Base-by-base conservation (phyloP, 2,888 invertebrate genomes). In the Empis stercorea region DNA sequence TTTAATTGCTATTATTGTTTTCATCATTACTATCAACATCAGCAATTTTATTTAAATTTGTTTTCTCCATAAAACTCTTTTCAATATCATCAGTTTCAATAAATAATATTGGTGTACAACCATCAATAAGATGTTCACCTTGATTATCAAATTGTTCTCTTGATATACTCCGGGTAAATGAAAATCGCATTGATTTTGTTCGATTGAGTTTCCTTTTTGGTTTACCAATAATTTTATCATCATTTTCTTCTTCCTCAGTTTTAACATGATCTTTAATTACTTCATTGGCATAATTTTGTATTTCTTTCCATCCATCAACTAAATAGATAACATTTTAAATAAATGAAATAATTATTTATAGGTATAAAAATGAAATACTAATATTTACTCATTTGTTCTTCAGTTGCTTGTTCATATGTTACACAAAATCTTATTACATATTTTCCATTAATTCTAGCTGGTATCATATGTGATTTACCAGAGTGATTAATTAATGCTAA, bases 401-500 rank as follows among this genome's bases (percentile, higher is more conserved):
- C 82, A 1, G 69, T 76, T 4, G 89, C 86, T 56, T 84, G 75
- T 63, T 91, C 87, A 16, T 83, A 76, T 39, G 83, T 82, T 0
- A 92, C 82, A 61, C 87, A 87, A 70, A 92, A 91, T 47, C 87
- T 70, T 48, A 84, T 76, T 32, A 83, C 78, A 62, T 84, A 88
- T 63, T 81, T 78, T 44, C 81, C 81, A 64, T 78, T 80, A 2
- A 87, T 76, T 56, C 82, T 76, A 0, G 87, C 81, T 1, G 87
- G 87, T 40, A 87, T 87, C 87, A 92, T 87, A 66, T 89, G 88
- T 45, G 91, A 73, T 59, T 81, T 80, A 1, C 88, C 87, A 0
- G 85, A 84, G 15, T 84, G 84, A 63, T 92, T 92, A 54, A 92
- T 81, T 45, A 78, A 76, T 0, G 86, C 84, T 47, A 91, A 63